A percentile compares a stretch with the other conserved stretches of the same genome.
Evolutionary conservation across 1,140 invertebrate species (phyloP).

Genomic region (Nasonia vitripennis): DNA sequence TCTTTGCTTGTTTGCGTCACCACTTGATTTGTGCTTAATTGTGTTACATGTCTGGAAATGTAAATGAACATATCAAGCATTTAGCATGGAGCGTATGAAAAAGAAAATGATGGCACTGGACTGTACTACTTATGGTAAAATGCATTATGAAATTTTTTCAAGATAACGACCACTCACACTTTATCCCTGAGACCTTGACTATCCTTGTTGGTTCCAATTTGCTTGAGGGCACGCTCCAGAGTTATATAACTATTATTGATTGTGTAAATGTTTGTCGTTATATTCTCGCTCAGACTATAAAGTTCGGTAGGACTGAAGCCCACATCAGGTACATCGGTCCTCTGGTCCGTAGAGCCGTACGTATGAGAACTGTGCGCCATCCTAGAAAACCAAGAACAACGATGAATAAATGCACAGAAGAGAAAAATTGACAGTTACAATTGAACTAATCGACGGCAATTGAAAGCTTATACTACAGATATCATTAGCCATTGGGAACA

Average conservation of each 20-base stretch:
- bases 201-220: conserved; percentile 86
- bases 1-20: conserved; percentile 84
- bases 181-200: conserved; percentile 79
- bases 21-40: conserved; percentile 85
- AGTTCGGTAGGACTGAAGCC: conserved; percentile 84
- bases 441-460: too few species aligned
- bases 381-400: conserved; percentile 53
- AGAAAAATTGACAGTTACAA: neutral
- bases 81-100: neutral
- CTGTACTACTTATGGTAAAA: conserved; percentile 21
- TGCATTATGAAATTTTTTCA: neutral
- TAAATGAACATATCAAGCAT: neutral
- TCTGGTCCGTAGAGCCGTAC: conserved; percentile 73
- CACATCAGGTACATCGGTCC: conserved; percentile 78
- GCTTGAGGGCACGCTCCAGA: conserved; percentile 84
- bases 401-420: neutral
- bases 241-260: conserved; percentile 83
- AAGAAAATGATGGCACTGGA: neutral
- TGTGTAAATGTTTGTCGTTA: conserved; percentile 86
- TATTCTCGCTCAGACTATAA: conserved; percentile 84
- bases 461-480: neutral
- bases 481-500: neutral
- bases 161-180: conserved; percentile 75
- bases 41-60: conserved; percentile 83
- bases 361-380: conserved; percentile 72